Base-by-base conservation (phyloP, 2,888 invertebrate genomes). In the Limnephilus auricula region DNA sequence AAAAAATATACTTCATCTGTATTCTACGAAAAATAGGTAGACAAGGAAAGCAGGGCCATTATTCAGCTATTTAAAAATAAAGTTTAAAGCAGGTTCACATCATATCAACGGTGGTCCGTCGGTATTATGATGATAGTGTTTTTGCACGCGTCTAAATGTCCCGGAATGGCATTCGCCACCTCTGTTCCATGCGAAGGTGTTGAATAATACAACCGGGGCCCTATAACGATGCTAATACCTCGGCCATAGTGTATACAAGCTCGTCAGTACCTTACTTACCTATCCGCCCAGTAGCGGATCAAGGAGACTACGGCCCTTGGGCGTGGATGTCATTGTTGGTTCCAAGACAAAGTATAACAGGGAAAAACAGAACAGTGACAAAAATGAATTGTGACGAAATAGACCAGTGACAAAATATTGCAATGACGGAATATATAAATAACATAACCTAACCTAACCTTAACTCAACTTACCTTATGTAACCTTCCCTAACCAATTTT, bases 141-240 rank as follows among this genome's bases (percentile, higher is more conserved):
- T 91, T 89, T 91, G 86, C 78, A n/a, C 79, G 91, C 34, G 37
- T 40, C 85, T 45, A 85, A 90, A 90, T 87, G 91, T 80, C 90
- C 65, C 80, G 87, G 82, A 91, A 91, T 91, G 79, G 90, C 45
- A 89, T 91, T 50, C 45, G 40, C 86, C 90, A 85, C 90, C 88
- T 85, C 90, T 34, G 82, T 65, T 83, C 84, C 37, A 65, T 78
- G 84, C 50, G 80, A 40, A 89, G 79, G 84, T 90, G 83, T 79
- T 91, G 91, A 91, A 89, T 89, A 91, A 91, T 89, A 91, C 91
- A 91, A 45, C 37, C 91, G 78, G 50, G 65, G 34, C 91, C 80
- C 91, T 85, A 84, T 92, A 82, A 45, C 90, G 87, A 90, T 90
- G 90, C 88, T 92, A 92, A 92, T 92, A 90, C 79, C 79, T 40